Evolutionary conservation across 2,113 vertebrate genomes (phyloP).

Genomic region (Tragelaphus strepsiceros): DNA sequence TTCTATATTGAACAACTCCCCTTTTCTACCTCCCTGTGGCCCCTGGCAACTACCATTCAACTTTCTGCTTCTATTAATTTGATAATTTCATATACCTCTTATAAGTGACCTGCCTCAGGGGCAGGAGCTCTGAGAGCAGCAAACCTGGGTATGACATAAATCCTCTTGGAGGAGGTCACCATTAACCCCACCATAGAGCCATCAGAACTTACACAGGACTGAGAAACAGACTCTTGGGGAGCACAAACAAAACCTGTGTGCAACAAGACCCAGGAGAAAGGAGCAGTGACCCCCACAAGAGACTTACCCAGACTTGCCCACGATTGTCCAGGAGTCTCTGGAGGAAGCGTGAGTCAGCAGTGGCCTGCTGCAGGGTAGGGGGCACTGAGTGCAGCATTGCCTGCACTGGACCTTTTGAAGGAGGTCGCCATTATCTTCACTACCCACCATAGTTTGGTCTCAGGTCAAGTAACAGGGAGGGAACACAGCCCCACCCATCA

Average conservation of each 20-base stretch:
- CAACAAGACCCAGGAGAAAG: neutral
- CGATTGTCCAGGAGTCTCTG: accelerated
- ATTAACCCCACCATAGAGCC: neutral
- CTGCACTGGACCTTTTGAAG: neutral
- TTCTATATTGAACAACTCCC: neutral
- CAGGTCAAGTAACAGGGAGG: neutral
- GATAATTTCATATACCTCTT: neutral
- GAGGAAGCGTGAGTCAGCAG: accelerated
- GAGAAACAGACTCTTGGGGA: neutral
- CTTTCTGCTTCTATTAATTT: neutral
- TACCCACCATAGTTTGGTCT: neutral
- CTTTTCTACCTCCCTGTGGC: accelerated
- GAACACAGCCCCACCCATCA: neutral
- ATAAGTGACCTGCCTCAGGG: neutral
- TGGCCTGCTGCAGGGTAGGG: neutral
- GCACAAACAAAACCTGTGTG: neutral
- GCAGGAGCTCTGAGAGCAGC: neutral
- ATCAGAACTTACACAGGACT: neutral
- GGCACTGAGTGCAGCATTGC: neutral
- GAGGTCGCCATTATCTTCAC: neutral
- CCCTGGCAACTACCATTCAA: neutral
- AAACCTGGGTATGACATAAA: neutral
- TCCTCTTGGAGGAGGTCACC: neutral
- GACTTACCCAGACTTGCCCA: neutral
- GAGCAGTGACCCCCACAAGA: neutral